A percentile compares a stretch with the other conserved stretches of the same genome.
Evolutionary conservation across 2,113 vertebrate species (phyloP).

Genomic region (Cyphomyrus plagiostoma): DNA sequence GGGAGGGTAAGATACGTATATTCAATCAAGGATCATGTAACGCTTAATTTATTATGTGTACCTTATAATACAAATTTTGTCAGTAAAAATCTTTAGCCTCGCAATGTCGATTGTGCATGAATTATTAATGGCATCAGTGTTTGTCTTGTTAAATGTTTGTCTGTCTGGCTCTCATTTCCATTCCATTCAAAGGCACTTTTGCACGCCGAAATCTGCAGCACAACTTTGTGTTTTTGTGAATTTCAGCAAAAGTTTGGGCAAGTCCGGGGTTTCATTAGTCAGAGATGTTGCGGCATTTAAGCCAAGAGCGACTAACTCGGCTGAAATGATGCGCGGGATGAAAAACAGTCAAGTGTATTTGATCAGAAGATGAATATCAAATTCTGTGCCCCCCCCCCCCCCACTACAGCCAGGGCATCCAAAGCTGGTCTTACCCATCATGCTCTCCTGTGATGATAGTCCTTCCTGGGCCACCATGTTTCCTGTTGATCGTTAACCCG

Average conservation of each 20-base stretch:
- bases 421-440: neutral
- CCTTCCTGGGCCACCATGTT: neutral
- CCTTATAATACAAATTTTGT: neutral
- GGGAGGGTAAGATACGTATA: neutral
- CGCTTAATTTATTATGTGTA: neutral
- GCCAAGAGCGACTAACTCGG: neutral
- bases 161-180: neutral
- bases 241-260: neutral
- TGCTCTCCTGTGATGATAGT: neutral
- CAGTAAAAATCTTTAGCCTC: neutral
- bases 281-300: neutral
- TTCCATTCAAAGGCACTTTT: neutral
- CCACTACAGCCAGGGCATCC: neutral
- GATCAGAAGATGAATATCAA: constrained; percentile 8
- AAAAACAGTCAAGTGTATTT: neutral
- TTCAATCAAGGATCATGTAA: neutral
- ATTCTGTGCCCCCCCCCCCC: neutral
- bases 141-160: neutral
- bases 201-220: neutral
- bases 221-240: neutral
- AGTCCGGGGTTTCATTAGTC: neutral
- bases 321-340: neutral
- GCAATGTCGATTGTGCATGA: neutral
- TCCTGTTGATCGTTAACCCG: neutral
- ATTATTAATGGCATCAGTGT: neutral